Evolutionary conservation across 2,888 invertebrate species (phyloP).

Genomic region (Lutraria lutraria): DNA sequence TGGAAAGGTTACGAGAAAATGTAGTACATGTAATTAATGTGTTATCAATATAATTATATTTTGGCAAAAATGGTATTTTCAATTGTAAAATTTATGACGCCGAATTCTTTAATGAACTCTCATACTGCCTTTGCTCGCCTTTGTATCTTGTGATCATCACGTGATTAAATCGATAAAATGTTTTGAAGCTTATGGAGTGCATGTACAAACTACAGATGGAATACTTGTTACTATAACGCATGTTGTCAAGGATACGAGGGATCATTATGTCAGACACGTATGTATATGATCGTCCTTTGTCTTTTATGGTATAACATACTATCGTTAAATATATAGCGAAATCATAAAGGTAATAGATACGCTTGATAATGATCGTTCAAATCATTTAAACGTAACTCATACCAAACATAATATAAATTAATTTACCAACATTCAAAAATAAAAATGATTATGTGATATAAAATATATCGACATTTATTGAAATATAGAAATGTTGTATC

Average conservation of each 20-base stretch:
- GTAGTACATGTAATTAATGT: no score
- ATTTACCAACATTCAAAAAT: not conserved
- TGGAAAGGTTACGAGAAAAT: no score
- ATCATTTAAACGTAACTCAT: no score
- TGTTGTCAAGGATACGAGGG: constrained; percentile 16
- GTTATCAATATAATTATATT: no score
- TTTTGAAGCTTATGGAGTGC: constrained; percentile 24
- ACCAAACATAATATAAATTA: not conserved
- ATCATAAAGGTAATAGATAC: not conserved
- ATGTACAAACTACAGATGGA: not conserved
- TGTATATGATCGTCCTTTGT: not conserved
- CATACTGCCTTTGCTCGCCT: not conserved
- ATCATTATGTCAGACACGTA: not conserved
- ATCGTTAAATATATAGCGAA: no score
- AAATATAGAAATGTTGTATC: not conserved
- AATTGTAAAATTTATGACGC: no score
- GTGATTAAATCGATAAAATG: not conserved
- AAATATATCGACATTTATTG: not conserved
- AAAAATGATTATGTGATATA: no score
- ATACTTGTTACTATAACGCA: not conserved
- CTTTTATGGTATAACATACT: not conserved
- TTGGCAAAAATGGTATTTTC: no score
- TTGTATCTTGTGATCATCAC: not conserved
- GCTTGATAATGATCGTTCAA: not conserved
- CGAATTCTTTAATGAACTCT: no score